Evolutionary conservation across 2,888 invertebrate species (phyloP).

Genomic region (Drosophila sordidula): DNA sequence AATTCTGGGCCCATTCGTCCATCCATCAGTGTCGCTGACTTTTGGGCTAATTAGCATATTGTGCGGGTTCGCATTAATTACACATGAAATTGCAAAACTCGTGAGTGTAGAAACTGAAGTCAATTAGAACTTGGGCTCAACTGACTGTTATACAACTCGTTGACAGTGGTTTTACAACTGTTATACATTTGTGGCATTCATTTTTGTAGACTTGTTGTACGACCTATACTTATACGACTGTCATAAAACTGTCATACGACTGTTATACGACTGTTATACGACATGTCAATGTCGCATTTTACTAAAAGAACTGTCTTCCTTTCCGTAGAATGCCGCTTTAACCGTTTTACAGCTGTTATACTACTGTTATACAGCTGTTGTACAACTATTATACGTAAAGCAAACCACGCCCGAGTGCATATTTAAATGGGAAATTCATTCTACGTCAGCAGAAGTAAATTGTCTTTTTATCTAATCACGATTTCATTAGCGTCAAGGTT

Average conservation of each 20-base stretch:
- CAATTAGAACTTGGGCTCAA: conserved; percentile 7
- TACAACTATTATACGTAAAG: conserved; percentile 1
- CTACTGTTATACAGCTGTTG: background rate
- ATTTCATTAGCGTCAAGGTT: background rate
- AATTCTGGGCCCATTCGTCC: conserved; percentile 32
- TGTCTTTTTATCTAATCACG: conserved; percentile 8
- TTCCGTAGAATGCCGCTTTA: background rate
- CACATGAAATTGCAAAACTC: conserved; percentile 31
- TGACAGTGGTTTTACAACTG: background rate
- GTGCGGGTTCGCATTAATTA: conserved; percentile 7
- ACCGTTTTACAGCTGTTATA: background rate
- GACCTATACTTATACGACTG: no score
- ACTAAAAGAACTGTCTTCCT: background rate
- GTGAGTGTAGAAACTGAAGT: conserved; percentile 16
- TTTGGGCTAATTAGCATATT: conserved; percentile 57
- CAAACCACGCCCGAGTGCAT: background rate
- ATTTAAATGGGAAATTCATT: background rate
- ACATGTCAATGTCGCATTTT: background rate
- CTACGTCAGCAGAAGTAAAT: background rate
- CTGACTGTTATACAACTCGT: conserved; percentile 14
- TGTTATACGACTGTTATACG: conserved; percentile 12
- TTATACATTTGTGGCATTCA: background rate
- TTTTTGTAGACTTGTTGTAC: background rate
- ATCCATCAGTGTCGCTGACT: conserved; percentile 64
- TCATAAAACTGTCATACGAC: no score